A percentile compares a stretch with the other conserved stretches of the same genome.
These are phyloP conservation scores for Alviniconcha strummeri DNA, from an alignment of 2,888 invertebrate genomes.

Conservation along the genomic window DNA sequence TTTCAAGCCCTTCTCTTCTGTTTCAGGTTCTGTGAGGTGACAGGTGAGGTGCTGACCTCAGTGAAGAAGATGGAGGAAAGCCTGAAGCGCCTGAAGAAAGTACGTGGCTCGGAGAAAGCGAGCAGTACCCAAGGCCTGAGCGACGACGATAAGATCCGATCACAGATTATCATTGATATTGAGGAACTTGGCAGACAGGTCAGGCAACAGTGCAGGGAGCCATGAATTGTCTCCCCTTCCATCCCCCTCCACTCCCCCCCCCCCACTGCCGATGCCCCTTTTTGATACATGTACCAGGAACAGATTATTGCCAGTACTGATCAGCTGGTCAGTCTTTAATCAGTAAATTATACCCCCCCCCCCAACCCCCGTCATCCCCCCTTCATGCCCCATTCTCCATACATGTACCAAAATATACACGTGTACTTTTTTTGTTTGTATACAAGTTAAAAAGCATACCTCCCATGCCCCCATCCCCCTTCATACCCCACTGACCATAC, in stretches of 20 bases:
- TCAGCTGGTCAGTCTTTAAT: too few relatives aligned
- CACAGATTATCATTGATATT: constrained; percentile 92
- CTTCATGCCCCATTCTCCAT: too few relatives aligned
- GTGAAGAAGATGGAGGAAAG: constrained; percentile 97
- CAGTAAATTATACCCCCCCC: too few relatives aligned
- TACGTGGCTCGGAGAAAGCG: constrained; percentile 78
- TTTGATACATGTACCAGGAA: too few relatives aligned
- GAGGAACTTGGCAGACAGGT: constrained; percentile 82
- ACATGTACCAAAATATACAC: too few relatives aligned
- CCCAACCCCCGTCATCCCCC: too few relatives aligned
- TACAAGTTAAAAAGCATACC: too few relatives aligned
- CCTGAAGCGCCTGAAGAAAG: constrained; percentile 89
- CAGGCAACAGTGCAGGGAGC: background rate
- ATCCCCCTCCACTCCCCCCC: background rate
- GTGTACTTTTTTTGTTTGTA: too few relatives aligned
- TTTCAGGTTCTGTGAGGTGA: constrained; percentile 76
- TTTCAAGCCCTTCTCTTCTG: too few relatives aligned
- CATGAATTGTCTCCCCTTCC: background rate
- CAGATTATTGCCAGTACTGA: too few relatives aligned
- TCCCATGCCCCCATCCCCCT: too few relatives aligned
- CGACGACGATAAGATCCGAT: constrained; percentile 95
- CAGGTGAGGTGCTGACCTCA: constrained; percentile 91
- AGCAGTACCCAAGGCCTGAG: constrained; percentile 79
- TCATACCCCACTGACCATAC: too few relatives aligned
- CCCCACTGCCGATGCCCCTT: background rate